A percentile compares a stretch with the other conserved stretches of the same genome.
phyloP scores from a whole-genome alignment of 2,113 vertebrate species.

The Vireo altiloquus region DNA sequence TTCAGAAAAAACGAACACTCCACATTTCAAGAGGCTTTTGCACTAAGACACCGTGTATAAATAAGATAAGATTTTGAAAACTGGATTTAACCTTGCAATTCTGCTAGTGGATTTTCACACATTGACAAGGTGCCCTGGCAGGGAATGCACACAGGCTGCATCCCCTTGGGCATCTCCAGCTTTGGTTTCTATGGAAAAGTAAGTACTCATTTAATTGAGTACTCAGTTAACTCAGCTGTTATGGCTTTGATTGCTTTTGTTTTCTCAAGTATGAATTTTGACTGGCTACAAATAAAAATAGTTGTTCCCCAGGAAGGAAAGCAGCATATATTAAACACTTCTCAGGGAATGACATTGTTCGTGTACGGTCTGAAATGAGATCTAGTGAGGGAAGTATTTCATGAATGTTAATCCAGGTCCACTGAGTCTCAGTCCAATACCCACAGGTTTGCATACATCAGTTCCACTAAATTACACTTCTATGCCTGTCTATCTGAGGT shows the following conservation, averaged over 20 bases:
- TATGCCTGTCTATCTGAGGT: not conserved
- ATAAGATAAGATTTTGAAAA: not conserved
- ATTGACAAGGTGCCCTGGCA: not conserved
- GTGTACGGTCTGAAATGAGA: not conserved
- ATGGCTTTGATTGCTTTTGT: not conserved
- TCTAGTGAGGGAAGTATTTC: not conserved
- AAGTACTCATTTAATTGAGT: not conserved
- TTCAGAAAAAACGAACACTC: not conserved
- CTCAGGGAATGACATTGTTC: not conserved
- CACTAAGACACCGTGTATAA: not conserved
- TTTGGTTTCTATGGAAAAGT: not conserved
- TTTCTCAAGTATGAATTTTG: not conserved
- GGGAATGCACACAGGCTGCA: accelerated
- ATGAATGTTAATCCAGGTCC: not conserved
- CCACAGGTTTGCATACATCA: not conserved
- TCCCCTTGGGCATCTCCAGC: not conserved
- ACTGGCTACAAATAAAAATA: not conserved
- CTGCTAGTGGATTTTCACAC: not conserved
- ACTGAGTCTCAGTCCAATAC: not conserved
- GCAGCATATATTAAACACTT: not conserved
- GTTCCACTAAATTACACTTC: not conserved
- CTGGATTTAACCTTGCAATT: not conserved
- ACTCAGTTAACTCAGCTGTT: not conserved
- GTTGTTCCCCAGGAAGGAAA: not conserved
- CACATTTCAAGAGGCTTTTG: not conserved